These are phyloP conservation scores for Chaenodraco wilsoni DNA, from an alignment of 2,797 vertebrate genomes.

Conservation along the genomic window DNA sequence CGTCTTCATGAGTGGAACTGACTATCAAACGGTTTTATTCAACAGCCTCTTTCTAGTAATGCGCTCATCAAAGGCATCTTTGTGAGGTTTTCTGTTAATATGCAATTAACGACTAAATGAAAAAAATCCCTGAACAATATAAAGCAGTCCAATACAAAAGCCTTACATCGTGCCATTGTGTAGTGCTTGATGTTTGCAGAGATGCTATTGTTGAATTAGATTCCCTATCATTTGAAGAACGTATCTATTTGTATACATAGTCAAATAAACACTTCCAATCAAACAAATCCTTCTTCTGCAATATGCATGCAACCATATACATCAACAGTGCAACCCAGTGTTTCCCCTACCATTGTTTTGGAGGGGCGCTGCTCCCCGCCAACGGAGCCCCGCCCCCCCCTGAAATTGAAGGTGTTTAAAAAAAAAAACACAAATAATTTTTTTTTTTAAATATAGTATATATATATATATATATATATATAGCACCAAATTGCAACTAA, in stretches of 20 bases:
- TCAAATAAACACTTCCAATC: background rate
- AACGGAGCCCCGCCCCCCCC: too few species aligned
- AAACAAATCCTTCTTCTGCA: background rate
- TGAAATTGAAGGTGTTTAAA: too few species aligned
- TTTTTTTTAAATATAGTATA: too few species aligned
- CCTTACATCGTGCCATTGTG: background rate
- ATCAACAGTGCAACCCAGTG: background rate
- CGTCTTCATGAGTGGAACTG: background rate
- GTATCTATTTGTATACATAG: background rate
- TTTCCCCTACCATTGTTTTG: too few species aligned
- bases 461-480: too few species aligned
- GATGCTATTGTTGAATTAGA: background rate
- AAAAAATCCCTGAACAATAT: background rate
- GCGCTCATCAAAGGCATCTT: background rate
- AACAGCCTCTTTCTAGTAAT: background rate
- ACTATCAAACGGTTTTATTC: background rate
- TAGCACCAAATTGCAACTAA: too few species aligned
- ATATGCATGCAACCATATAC: background rate
- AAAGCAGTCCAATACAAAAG: background rate
- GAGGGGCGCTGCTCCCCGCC: too few species aligned
- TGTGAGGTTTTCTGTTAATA: background rate
- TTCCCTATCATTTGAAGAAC: conserved; percentile 1
- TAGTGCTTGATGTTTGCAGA: background rate
- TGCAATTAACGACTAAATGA: conserved; percentile 3
- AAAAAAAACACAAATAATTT: too few species aligned